Evolutionary conservation across 1,140 invertebrate genomes (phyloP), one percentile per base, ranked within the genome.

Genomic region (Pararge aegeria): DNA sequence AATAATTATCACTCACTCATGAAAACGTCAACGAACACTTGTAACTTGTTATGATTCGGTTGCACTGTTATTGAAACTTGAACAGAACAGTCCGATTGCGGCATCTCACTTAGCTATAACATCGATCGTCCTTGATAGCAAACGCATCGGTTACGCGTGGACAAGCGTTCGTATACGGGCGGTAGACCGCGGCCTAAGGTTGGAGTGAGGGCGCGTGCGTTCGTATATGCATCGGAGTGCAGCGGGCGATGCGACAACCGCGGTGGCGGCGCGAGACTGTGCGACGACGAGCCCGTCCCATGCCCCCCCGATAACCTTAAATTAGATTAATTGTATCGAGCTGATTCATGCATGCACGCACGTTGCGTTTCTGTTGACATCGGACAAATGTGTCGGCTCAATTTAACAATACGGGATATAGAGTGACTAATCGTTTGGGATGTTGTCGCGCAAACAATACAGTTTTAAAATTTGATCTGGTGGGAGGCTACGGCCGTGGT

Each of bases 251-350:
- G 75, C 75, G 81, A 67, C 70, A 68, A 71, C 66, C 55, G 64
- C 73, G 70, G 56, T 75, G 70, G 67, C 56, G 34, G 68, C 73
- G 73, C 83, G 85, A 89, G 87, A 89, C 87, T 87, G 84, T 87
- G 73, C 87, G 86, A 73, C 86, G 86, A 65, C 80, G 70, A 63
- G 66, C 71, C 77, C 74, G 66, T 71, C 71, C 80, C 68, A 79
- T 78, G 70, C 83, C 80, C 79, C 75, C 73, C 75, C 83, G 74
- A 84, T 86, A 87, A 83, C 80, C 83, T 82, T 85, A 87, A 85
- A 86, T 86, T 87, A 87, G 86, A 89, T 87, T 87, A 86, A 89
- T 89, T 83, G 81, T 85, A 89, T 77, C 83, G 70, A 73, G 80
- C 78, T 89, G 86, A 89, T 89, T 89, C 86, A 89, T 79, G 66